Percentiles rank a stretch among this genome's conserved stretches.
phyloP scores from a whole-genome alignment of 2,113 vertebrate species.

The Rhynchomys soricoides region DNA sequence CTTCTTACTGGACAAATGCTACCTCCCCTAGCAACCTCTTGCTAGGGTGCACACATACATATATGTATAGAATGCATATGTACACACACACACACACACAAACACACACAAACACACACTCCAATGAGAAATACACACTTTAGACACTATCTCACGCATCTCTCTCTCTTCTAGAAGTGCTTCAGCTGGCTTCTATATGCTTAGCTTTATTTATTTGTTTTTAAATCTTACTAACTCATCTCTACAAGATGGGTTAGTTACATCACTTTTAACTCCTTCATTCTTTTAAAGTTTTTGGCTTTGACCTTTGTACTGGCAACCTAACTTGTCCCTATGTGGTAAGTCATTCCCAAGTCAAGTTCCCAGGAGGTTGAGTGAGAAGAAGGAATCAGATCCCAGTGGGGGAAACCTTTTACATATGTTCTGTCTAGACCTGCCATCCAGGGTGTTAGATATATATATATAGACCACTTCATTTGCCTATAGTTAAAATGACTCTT shows the following conservation, averaged over 20 bases:
- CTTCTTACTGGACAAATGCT: neutral
- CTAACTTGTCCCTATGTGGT: neutral
- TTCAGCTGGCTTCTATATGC: neutral
- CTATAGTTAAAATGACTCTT: neutral
- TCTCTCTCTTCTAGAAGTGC: constrained; percentile 30
- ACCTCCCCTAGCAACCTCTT: neutral
- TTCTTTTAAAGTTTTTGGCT: neutral
- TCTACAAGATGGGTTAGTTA: neutral
- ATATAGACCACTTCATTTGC: neutral
- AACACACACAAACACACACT: neutral
- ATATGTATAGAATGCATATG: neutral
- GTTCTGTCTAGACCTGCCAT: neutral
- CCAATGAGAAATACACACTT: neutral
- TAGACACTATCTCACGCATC: neutral
- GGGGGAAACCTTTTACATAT: neutral
- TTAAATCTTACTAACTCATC: neutral
- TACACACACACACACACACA: neutral
- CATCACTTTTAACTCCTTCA: constrained; percentile 2
- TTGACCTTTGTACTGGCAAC: neutral
- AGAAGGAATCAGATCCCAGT: neutral
- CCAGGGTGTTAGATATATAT: neutral
- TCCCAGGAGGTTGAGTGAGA: neutral
- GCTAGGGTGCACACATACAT: no score
- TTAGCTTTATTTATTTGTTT: neutral
- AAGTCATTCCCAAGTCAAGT: neutral